Conservation (phyloP, 2,113 vertebrate genomes). For the Coptodon rendalli region DNA sequence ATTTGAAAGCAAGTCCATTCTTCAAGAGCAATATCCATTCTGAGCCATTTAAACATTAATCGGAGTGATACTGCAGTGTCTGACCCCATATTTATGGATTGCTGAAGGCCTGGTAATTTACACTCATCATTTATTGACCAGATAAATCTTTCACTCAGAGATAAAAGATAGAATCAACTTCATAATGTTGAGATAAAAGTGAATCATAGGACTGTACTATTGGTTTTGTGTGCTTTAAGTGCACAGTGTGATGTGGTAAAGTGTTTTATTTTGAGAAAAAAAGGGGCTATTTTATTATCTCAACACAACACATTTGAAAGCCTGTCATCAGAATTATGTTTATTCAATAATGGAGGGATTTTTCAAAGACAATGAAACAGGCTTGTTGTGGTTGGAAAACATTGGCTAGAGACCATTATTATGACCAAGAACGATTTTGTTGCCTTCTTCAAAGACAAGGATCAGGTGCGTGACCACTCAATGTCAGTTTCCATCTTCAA, state of each 20-base stretch:
- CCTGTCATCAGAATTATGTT: background rate
- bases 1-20: background rate
- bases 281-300: background rate
- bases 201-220: background rate
- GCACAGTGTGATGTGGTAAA: background rate
- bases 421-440: background rate
- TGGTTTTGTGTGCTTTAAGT: background rate
- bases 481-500: background rate
- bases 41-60: conserved; percentile 43
- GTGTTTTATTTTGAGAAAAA: background rate
- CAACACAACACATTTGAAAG: background rate
- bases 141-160: conserved; percentile 26
- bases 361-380: background rate
- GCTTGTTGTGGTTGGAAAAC: background rate
- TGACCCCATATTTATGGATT: conserved; percentile 40
- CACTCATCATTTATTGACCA: conserved; percentile 42
- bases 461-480: background rate
- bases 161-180: background rate
- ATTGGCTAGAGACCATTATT: background rate
- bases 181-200: background rate
- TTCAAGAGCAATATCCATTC: background rate
- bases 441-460: background rate
- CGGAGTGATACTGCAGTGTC: background rate
- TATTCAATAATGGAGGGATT: background rate
- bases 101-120: conserved; percentile 34